A percentile compares a stretch with the other conserved stretches of the same genome.
Evolutionary conservation across 1,140 invertebrate genomes (phyloP).

Genomic region (Aphaenogaster ashmeadi): DNA sequence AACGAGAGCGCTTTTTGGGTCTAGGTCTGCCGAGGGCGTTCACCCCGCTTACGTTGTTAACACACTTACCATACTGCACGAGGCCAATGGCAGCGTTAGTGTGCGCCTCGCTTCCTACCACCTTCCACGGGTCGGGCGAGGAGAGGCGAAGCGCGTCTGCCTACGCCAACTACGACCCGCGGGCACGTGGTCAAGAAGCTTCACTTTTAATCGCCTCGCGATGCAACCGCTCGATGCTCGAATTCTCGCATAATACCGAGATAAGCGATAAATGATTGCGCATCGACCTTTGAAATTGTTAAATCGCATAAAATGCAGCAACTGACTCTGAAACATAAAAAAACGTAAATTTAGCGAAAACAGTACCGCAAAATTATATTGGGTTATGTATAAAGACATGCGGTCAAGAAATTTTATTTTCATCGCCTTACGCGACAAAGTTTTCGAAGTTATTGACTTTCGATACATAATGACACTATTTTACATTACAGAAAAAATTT

Average conservation of each 20-base stretch:
- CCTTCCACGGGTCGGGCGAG: constrained; percentile 52
- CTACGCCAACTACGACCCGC: constrained; percentile 72
- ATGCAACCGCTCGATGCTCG: background rate
- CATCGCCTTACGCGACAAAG: background rate
- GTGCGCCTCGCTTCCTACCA: constrained; percentile 33
- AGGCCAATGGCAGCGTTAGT: constrained; percentile 54
- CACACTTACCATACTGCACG: constrained; percentile 79
- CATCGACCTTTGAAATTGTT: background rate
- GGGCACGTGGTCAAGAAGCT: constrained; percentile 74
- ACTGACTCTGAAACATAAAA: background rate
- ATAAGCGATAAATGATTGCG: background rate
- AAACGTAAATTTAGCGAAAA: background rate
- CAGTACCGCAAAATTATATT: background rate
- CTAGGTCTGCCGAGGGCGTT: constrained; percentile 84
- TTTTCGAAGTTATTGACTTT: background rate
- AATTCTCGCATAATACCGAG: background rate
- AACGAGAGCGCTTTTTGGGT: constrained; percentile 81
- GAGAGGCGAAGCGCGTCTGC: constrained; percentile 69
- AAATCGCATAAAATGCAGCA: background rate
- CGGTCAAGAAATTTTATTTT: background rate
- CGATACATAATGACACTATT: background rate
- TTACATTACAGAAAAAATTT: background rate
- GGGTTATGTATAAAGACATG: background rate
- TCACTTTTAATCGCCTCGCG: constrained; percentile 74
- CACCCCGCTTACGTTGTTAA: constrained; percentile 81